Evolutionary conservation across 30 jellyfish, hydroid and myxozoan species (phyloP), one percentile per base, ranked within the genome.

Genomic region (Cassiopea xamachana): DNA sequence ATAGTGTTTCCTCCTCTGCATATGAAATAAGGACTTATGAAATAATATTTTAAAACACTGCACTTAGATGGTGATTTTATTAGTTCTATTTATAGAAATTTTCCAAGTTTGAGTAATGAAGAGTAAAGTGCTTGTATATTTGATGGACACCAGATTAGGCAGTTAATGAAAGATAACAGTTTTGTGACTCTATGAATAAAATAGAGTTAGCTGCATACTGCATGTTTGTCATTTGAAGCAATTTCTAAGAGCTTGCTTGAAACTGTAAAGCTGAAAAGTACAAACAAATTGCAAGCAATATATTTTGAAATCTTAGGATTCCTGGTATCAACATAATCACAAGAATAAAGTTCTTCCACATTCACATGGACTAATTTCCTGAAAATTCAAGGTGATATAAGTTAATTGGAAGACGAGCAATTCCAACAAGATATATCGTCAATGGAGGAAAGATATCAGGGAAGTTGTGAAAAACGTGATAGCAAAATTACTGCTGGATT

Each of bases 1-100:
- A 60, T 27, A 27, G 39, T 59, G 59, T 68, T 84, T 73, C 92
- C 88, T 73, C 91, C 84, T 84, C 92, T 84, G 18, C 92, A 69
- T 50, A 44, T 39, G 18, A 84, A 69, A 73, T 69, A 72, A 58
- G 75, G 91, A 59, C 77, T 84, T 61, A 69, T 84, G 77, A 84
- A 68, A 58, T 44, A 84, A 59, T 84, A 27, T 84, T 19, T 51
- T 17, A 82, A 82, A 82, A 60, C 62, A 39, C 83, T 82, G 83
- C 51, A 82, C 89, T 16, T 27, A 82, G 89, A 55, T 82, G 83
- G 90, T 19, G 87, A 68, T 44, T 50, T 82, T 82, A 89, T 17
- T 27, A 27, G 39, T 27, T 27, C 39, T 27, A 27, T 27, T 27
- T 27, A 27, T 27, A 60, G 64, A 48, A 19, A 16, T 1, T 82